These are phyloP conservation scores for Melangyna quadrimaculata DNA, from an alignment of 2,888 invertebrate genomes.

Conservation along the genomic window DNA sequence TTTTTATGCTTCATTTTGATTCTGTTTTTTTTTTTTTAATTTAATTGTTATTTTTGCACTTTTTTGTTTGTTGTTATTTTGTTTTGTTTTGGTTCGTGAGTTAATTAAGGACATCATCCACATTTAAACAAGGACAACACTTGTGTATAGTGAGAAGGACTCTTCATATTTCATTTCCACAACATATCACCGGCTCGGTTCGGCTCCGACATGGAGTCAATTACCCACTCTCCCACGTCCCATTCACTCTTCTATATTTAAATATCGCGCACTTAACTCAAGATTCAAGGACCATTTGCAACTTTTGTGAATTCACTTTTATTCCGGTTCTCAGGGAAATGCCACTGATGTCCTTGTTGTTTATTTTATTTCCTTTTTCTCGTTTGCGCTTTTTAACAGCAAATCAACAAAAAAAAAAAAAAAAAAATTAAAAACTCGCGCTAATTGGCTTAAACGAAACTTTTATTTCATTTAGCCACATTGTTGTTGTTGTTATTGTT, in stretches of 20 bases:
- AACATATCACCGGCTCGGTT: conserved; percentile 22
- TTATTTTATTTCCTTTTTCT: conserved; percentile 32
- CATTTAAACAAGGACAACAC: conserved; percentile 58
- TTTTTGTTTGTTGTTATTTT: conserved; percentile 13
- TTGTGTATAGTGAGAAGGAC: conserved; percentile 39
- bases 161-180: conserved; percentile 39
- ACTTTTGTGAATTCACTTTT: conserved; percentile 56
- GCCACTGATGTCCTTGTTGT: conserved; percentile 64
- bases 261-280: conserved; percentile 37
- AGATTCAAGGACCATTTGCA: conserved; percentile 61
- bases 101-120: conserved; percentile 66
- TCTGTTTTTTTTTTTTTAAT: conserved; percentile 8
- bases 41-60: conserved; percentile 25
- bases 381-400: background rate
- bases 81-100: conserved; percentile 1
- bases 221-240: conserved; percentile 36
- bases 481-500: conserved; percentile 34
- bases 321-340: conserved; percentile 62
- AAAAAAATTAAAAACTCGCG: conserved; percentile 28
- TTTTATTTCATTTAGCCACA: conserved; percentile 54
- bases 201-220: conserved; percentile 42
- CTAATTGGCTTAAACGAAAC: conserved; percentile 70
- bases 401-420: too few relatives aligned
- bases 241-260: background rate
- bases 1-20: background rate